Percentiles rank a stretch among this genome's conserved stretches.
phyloP scores from a whole-genome alignment of 2,797 vertebrate genomes.

The Menidia menidia region DNA sequence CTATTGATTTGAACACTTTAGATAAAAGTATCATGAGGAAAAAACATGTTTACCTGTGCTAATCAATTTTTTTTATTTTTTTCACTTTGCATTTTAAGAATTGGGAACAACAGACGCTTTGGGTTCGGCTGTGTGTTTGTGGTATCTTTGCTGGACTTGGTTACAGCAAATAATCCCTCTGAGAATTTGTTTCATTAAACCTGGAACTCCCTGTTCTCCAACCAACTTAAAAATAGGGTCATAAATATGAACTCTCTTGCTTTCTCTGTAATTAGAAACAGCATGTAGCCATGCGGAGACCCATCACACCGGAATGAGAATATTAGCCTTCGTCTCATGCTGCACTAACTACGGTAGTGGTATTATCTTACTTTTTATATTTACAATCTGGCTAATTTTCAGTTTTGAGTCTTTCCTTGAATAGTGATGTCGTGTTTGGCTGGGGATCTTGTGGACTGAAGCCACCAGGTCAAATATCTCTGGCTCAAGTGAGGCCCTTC shows the following conservation, averaged over 20 bases:
- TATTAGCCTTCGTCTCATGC: background rate
- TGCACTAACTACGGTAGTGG: no score
- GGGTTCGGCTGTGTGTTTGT: constrained; percentile 21
- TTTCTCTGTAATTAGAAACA: background rate
- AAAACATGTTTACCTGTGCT: background rate
- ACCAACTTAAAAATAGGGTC: background rate
- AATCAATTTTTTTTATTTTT: background rate
- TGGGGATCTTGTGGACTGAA: no score
- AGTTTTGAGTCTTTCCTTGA: no score
- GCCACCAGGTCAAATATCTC: no score
- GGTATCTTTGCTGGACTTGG: constrained; percentile 17
- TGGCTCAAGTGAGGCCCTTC: no score
- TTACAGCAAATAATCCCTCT: constrained; percentile 19
- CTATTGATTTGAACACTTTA: no score
- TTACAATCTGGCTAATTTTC: no score
- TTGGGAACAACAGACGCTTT: background rate
- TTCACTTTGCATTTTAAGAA: constrained; percentile 12
- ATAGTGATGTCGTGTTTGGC: no score
- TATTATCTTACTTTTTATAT: no score
- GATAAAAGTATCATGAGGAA: constrained; percentile 5
- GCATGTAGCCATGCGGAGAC: background rate
- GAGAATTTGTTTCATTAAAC: constrained; percentile 21
- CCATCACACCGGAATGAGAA: background rate
- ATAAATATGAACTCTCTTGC: background rate
- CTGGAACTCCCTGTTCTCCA: background rate